Base-by-base conservation (phyloP, 2,888 invertebrate genomes). In the Drosophila flavopinicola region DNA sequence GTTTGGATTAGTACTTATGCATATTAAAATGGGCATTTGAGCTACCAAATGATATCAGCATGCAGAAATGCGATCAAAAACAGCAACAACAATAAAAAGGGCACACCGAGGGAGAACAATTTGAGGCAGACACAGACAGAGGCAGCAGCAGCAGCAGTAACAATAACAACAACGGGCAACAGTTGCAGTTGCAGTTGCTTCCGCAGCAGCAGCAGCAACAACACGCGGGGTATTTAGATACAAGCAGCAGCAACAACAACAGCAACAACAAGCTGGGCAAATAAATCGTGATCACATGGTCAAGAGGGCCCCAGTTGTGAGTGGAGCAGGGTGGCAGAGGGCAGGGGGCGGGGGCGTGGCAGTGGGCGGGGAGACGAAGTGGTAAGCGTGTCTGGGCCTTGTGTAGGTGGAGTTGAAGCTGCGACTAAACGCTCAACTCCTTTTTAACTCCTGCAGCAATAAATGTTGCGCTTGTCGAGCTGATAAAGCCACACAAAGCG, bases 221-320 rank as follows among this genome's bases (percentile, higher is more conserved):
- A 76, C 78, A 82, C 69, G 68, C 71, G 74, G 78, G 68, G 71
- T 76, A 80, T 78, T 73, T 76, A 80, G 71, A 69, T 65, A 66
- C 74, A 78, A 80, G 72, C 54, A 78, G 71, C 69, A 73, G 60
- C 51, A 66, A 41, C 66, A 66, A 45, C 67, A 66, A 45, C 59
- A 65, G 38, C 57, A 52, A 56, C 74, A 69, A 67, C 68, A 47
- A 66, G 63, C 33, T 66, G 35, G 80, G 75, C 75, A 85, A 87
- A 86, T 87, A 89, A 89, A 88, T 89, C 88, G 88, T 89, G 88
- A 89, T 89, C 88, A 88, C 86, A 88, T 89, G 88, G 86, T 85
- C 84, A 86, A 88, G 79, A 85, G 80, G 83, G 82, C 73, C 67
- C 37, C 60, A 54, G 47, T 27, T 61, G 30, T 42, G 29, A 25